A percentile compares a stretch with the other conserved stretches of the same genome.
Evolutionary conservation across 2,113 vertebrate species (phyloP).

Genomic region (Grus americana): DNA sequence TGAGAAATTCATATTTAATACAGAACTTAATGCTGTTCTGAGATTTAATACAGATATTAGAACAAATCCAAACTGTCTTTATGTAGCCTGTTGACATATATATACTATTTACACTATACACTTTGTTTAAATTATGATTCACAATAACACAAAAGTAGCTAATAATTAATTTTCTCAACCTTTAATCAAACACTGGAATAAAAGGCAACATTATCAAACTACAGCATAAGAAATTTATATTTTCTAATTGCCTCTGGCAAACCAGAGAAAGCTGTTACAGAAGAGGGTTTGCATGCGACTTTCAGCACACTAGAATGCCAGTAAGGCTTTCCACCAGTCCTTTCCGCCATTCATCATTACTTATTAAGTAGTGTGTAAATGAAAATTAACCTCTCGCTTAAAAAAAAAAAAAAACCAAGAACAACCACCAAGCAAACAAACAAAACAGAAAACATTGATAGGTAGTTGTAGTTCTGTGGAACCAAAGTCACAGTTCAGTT

Average conservation of each 20-base stretch:
- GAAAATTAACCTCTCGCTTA: not conserved
- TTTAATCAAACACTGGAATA: not conserved
- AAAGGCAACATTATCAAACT: not conserved
- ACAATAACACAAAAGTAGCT: not conserved
- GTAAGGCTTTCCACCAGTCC: not conserved
- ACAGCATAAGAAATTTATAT: not conserved
- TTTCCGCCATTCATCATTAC: not conserved
- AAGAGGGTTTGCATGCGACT: not conserved
- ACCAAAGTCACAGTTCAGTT: accelerated
- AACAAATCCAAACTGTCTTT: not conserved
- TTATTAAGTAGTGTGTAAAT: not conserved
- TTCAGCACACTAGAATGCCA: not conserved
- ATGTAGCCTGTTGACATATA: not conserved
- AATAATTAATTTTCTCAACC: not conserved
- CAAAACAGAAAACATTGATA: not conserved
- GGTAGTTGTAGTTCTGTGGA: not conserved
- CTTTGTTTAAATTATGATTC: not conserved
- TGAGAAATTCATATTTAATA: not conserved
- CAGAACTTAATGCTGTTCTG: not conserved
- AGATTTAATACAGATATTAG: not conserved
- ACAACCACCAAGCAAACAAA: not conserved
- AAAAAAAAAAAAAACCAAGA: not conserved
- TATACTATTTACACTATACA: not conserved
- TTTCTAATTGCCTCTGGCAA: not conserved
- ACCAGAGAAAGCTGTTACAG: not conserved